phyloP scores from a whole-genome alignment of 2,888 invertebrate species.

The Trichogramma dendrolimi region DNA sequence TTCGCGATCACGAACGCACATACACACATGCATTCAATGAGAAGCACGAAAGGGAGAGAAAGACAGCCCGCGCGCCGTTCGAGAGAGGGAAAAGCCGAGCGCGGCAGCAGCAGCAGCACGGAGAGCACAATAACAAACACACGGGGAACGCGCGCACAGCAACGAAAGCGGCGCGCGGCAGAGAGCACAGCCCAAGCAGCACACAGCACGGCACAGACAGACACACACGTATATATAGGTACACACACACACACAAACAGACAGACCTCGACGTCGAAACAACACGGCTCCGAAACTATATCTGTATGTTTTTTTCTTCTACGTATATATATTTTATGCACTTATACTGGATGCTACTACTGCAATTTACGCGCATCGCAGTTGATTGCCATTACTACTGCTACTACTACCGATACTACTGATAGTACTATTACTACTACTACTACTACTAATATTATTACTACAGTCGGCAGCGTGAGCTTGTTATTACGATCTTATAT shows the following conservation, averaged over 20 bases:
- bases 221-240: not conserved
- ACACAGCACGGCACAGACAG: not conserved
- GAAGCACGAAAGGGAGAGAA: not conserved
- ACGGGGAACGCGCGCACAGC: slow-evolving; percentile 37
- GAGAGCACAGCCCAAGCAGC: not conserved
- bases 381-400: too few species aligned
- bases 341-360: too few species aligned
- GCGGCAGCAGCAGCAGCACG: slow-evolving; percentile 16
- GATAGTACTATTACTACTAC: too few species aligned
- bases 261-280: not conserved
- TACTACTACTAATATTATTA: too few species aligned
- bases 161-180: slow-evolving; percentile 39
- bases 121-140: slow-evolving; percentile 47
- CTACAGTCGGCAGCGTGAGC: too few species aligned
- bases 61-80: not conserved
- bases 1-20: not conserved
- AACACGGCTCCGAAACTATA: not conserved
- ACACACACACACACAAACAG: not conserved
- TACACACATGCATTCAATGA: too few species aligned
- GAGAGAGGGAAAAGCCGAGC: slow-evolving; percentile 8
- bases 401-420: too few species aligned
- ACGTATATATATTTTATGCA: too few species aligned
- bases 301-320: too few species aligned
- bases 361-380: too few species aligned
- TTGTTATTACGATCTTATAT: too few species aligned